Evolutionary conservation across 1,140 invertebrate genomes (phyloP).

Genomic region (Wiebesia pumilae): DNA sequence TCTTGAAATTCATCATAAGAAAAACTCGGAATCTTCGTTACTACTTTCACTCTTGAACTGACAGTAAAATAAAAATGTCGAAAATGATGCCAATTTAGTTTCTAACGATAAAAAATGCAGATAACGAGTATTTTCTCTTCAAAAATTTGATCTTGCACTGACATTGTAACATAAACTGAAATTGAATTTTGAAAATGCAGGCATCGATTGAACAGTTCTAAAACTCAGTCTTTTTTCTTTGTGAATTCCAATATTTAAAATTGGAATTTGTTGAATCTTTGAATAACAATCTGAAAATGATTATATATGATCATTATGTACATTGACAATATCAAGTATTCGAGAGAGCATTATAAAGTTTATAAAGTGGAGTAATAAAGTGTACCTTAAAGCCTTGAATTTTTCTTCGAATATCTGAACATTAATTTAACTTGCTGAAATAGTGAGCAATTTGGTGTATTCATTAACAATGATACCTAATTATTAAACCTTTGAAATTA

Average conservation of each 20-base stretch:
- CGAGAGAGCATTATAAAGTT: not conserved
- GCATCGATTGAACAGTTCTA: constrained; percentile 1
- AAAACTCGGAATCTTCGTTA: constrained; percentile 6
- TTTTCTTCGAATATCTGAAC: not conserved
- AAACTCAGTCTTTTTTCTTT: constrained; percentile 28
- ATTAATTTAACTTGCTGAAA: constrained; percentile 16
- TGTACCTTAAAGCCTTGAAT: constrained; percentile 12
- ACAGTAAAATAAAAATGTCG: constrained; percentile 8
- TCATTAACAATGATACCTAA: constrained; percentile 1
- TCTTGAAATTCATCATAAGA: constrained; percentile 12
- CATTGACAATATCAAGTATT: constrained; percentile 2
- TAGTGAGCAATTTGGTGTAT: not conserved
- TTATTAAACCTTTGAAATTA: constrained; percentile 3
- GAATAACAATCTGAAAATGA: constrained; percentile 32
- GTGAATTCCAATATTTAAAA: constrained; percentile 34
- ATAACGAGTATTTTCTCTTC: constrained; percentile 12
- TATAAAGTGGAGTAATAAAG: not conserved
- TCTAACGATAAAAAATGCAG: not conserved
- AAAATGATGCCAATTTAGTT: constrained; percentile 8
- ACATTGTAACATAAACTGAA: constrained; percentile 22
- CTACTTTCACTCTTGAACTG: constrained; percentile 25
- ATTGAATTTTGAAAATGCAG: constrained; percentile 4
- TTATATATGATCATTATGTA: constrained; percentile 24
- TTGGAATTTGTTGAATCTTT: not conserved
- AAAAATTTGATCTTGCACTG: not conserved